Evolutionary conservation across 2,888 invertebrate genomes (phyloP), one percentile per base, ranked within the genome.

Genomic region (Byasa hedistus): DNA sequence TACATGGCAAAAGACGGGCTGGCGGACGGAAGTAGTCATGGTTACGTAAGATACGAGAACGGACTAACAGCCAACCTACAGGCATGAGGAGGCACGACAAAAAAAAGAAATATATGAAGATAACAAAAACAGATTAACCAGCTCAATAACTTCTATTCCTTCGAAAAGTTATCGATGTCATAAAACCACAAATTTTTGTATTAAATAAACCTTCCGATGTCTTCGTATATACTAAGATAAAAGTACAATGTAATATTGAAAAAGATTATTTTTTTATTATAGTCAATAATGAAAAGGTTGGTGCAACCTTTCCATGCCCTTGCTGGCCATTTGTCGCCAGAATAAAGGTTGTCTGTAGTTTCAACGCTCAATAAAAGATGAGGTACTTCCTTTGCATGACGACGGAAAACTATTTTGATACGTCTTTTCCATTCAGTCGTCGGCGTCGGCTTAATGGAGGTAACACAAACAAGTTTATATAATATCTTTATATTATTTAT

Each of bases 331-430:
- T n/a, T 48, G 48, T n/a, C 24, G 27, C 21, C 58, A 27, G 17
- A 23, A 24, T 54, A 23, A 52, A 58, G 58, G 17, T 64, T 64
- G 10, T 64, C 52, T 44, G 58, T 59, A 27, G 36, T 44, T 39
- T 44, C 59, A 55, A 59, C 44, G 21, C 64, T 55, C 39, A 22
- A 54, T 27, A 22, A 44, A 19, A 64, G 64, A 52, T 58, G 71
- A 72, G 69, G 73, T 75, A 73, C 73, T 75, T 73, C 70, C 69
- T 72, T 75, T 61, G 63, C 66, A 59, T 69, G 69, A 71, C 68
- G 66, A 64, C 66, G 62, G 69, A 63, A 65, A 69, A 69, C 64
- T 68, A 58, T 68, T 69, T 61, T 62, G 65, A 68, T 66, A 65
- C 27, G 58, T 32, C 48, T 27, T 24, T 62, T 55, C 57, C 57